Evolutionary conservation across 2,797 vertebrate genomes (phyloP).

Genomic region (Tragopan temminckii): DNA sequence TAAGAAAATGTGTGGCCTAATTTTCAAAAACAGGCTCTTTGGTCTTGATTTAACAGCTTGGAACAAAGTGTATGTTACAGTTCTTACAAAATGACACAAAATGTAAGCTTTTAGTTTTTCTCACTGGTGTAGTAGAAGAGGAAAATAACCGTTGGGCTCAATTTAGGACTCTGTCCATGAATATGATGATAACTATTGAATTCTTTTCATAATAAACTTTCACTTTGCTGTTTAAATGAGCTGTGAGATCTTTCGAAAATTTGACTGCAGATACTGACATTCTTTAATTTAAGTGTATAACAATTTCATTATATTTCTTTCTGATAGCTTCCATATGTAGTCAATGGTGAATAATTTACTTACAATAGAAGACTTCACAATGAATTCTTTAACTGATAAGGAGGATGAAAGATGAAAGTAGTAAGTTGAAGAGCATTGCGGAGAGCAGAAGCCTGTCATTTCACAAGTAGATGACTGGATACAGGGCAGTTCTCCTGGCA

Average conservation of each 20-base stretch:
- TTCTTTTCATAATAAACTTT: not conserved
- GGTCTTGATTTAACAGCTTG: not conserved
- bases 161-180: not conserved
- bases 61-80: not conserved
- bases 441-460: not conserved
- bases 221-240: not conserved
- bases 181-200: not conserved
- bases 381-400: not conserved
- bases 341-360: not conserved
- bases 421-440: not conserved
- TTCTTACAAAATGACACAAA: rapidly evolving
- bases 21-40: not conserved
- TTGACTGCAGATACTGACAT: not conserved
- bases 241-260: not conserved
- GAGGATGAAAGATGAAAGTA: not conserved
- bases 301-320: not conserved
- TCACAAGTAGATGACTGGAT: not conserved
- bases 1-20: not conserved
- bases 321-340: not conserved
- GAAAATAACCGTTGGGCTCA: not conserved
- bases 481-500: not conserved
- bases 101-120: rapidly evolving
- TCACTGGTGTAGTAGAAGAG: not conserved
- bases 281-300: not conserved
- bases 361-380: not conserved